These are phyloP conservation scores for Camptogramma bilineatum DNA, from an alignment of 2,888 invertebrate species.

Conservation along the genomic window DNA sequence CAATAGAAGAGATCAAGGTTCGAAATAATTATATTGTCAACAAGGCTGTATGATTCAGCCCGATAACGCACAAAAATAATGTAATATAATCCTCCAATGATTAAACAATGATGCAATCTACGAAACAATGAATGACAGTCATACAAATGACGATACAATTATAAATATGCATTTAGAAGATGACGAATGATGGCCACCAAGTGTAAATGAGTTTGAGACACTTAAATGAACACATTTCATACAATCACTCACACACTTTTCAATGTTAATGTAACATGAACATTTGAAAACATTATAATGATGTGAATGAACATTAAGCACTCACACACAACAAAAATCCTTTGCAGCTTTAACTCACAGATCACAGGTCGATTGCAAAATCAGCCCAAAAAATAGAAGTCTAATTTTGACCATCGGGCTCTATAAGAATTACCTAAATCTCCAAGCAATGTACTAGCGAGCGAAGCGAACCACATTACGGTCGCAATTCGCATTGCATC, in stretches of 20 bases:
- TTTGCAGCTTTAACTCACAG: neutral
- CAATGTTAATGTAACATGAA: slow-evolving; percentile 2
- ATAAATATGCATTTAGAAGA: slow-evolving; percentile 8
- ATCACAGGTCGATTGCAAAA: slow-evolving; percentile 7
- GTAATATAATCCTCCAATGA: slow-evolving; percentile 56
- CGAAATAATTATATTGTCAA: neutral
- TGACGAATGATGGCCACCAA: slow-evolving; percentile 11
- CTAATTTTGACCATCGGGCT: neutral
- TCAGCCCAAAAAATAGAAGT: neutral
- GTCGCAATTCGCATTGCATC: too few species aligned
- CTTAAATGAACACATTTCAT: slow-evolving; percentile 15
- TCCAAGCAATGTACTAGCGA: neutral
- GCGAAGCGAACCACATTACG: neutral
- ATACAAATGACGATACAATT: slow-evolving; percentile 44
- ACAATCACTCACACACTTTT: slow-evolving; percentile 15
- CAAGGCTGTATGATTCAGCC: slow-evolving; percentile 20
- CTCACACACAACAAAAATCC: slow-evolving; percentile 10
- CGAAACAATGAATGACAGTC: slow-evolving; percentile 59
- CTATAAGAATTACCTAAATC: neutral
- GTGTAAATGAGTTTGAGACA: slow-evolving; percentile 14
- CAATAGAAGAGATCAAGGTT: too few species aligned
- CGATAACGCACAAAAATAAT: slow-evolving; percentile 15
- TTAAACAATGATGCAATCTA: slow-evolving; percentile 59
- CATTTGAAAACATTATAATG: slow-evolving; percentile 1
- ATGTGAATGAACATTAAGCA: slow-evolving; percentile 4